phyloP scores from a whole-genome alignment of 2,888 invertebrate species.

The Dexiosoma caninum region DNA sequence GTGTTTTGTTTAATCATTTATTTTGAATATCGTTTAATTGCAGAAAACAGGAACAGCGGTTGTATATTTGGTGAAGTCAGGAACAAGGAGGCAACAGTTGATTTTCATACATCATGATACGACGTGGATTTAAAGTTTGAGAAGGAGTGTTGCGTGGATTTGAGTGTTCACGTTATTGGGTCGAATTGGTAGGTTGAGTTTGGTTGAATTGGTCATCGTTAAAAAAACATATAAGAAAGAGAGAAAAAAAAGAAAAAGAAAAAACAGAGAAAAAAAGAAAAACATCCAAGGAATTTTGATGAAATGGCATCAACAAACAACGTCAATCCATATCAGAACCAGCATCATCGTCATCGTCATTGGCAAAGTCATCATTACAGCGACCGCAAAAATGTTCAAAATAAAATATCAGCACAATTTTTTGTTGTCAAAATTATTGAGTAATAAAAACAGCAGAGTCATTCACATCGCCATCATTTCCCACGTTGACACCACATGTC shows the following conservation, averaged over 20 bases:
- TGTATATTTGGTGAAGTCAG: conserved; percentile 59
- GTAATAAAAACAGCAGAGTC: conserved; percentile 22
- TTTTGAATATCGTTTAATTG: conserved; percentile 27
- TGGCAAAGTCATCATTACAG: conserved; percentile 29
- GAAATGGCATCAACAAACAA: conserved; percentile 43
- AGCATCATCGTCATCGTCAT: conserved; percentile 18
- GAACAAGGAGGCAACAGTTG: conserved; percentile 34
- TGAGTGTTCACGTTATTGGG: conserved; percentile 44
- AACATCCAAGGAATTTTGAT: conserved; percentile 46
- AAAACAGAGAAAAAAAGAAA: conserved; percentile 63
- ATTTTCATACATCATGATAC: background rate
- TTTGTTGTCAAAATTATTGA: conserved; percentile 21
- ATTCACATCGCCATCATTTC: conserved; percentile 55
- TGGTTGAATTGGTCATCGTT: conserved; percentile 60
- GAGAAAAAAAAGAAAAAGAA: conserved; percentile 67
- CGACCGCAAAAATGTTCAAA: background rate
- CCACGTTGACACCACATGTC: conserved; percentile 73
- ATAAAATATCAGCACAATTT: background rate
- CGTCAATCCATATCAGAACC: conserved; percentile 1
- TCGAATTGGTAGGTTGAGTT: conserved; percentile 52
- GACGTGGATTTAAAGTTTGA: conserved; percentile 43
- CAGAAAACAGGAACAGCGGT: conserved; percentile 58
- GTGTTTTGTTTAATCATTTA: conserved; percentile 48
- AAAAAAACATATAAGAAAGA: conserved; percentile 65
- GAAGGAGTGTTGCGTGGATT: conserved; percentile 55